Evolutionary conservation across 2,113 vertebrate genomes (phyloP).

Genomic region (Corydoras sp.): DNA sequence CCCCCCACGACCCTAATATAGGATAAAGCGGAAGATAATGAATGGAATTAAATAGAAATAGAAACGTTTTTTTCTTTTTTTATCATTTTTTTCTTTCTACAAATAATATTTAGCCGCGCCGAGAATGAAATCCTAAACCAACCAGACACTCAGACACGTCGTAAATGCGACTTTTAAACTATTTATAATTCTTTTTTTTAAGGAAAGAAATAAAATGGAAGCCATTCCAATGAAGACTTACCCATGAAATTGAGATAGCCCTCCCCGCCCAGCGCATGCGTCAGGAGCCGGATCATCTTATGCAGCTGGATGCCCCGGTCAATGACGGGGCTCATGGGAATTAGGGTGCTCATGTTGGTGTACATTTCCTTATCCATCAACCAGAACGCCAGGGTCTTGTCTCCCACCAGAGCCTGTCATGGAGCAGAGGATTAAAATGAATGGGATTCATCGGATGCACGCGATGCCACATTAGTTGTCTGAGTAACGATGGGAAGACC

Average conservation of each 20-base stretch:
- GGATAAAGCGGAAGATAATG: no score
- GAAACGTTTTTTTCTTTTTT: no score
- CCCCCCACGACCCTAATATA: no score
- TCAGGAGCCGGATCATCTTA: slow-evolving; percentile 97
- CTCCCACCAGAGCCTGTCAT: slow-evolving; percentile 86
- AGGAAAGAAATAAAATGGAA: no score
- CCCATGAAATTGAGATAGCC: slow-evolving; percentile 98
- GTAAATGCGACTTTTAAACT: no score
- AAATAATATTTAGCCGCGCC: no score
- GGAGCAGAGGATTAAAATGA: not conserved
- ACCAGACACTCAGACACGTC: no score
- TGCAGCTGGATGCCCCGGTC: slow-evolving; percentile 96
- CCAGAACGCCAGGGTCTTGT: slow-evolving; percentile 94
- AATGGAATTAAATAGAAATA: no score
- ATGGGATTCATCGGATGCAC: not conserved
- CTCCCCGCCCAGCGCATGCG: slow-evolving; percentile 86
- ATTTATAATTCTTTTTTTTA: no score
- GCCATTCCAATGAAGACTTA: slow-evolving; percentile 59
- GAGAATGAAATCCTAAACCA: no score
- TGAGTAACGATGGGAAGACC: slow-evolving; percentile 21
- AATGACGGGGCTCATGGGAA: slow-evolving; percentile 79
- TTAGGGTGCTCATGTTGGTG: slow-evolving; percentile 83
- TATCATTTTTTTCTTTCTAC: no score
- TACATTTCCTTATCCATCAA: slow-evolving; percentile 99
- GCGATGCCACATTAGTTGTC: slow-evolving; percentile 7